These are phyloP conservation scores for Heliconius melpomene DNA, from an alignment of 1,140 invertebrate species.

Conservation along the genomic window DNA sequence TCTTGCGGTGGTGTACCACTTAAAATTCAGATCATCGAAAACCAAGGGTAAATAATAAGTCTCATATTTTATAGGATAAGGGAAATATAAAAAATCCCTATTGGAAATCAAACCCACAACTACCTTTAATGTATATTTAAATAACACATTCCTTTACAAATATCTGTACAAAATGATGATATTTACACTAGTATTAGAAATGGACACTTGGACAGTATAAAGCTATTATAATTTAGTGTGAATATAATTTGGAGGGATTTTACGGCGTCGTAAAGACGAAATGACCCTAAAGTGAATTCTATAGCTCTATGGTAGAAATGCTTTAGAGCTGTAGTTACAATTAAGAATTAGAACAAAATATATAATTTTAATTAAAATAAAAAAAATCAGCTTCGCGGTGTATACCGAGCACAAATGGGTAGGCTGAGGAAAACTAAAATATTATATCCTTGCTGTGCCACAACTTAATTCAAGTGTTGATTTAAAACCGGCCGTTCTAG, in stretches of 20 bases:
- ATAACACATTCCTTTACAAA: not conserved
- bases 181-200: not conserved
- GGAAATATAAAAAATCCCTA: no score
- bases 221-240: not conserved
- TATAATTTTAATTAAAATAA: no score
- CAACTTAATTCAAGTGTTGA: not conserved
- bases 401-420: no score
- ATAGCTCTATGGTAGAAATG: not conserved
- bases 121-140: not conserved
- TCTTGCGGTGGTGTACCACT: no score
- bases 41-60: no score
- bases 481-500: not conserved
- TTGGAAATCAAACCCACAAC: not conserved
- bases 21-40: no score
- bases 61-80: no score
- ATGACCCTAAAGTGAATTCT: not conserved
- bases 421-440: not conserved
- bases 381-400: no score
- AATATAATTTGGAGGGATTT: constrained; percentile 9
- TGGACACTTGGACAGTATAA: not conserved
- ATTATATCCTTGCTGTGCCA: not conserved
- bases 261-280: constrained; percentile 1
- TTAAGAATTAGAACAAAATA: not conserved
- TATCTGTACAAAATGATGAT: not conserved
- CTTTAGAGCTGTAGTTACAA: not conserved